A percentile compares a stretch with the other conserved stretches of the same genome.
Conservation (phyloP, 2,888 invertebrate species). For the Campaea margaritaria region DNA sequence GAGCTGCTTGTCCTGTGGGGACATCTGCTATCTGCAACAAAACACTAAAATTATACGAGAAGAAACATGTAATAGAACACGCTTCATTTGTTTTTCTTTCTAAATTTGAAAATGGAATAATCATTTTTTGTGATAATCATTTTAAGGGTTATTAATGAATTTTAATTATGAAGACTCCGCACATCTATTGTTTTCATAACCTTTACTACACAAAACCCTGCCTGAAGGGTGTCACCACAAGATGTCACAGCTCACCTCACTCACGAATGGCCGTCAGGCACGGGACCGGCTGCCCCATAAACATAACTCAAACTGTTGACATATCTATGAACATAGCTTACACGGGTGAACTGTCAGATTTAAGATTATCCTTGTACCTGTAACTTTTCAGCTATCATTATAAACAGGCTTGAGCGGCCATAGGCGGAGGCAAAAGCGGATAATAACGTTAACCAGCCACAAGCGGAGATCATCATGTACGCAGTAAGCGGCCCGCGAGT, state of each 20-base stretch:
- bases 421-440: constrained; percentile 35
- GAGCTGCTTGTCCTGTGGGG: constrained; percentile 57
- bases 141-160: too few relatives aligned
- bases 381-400: constrained; percentile 19
- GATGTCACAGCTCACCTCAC: constrained; percentile 21
- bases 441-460: constrained; percentile 50
- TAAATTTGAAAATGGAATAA: too few relatives aligned
- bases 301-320: constrained; percentile 23
- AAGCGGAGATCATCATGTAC: constrained; percentile 47
- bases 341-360: constrained; percentile 25
- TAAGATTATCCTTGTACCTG: constrained; percentile 4
- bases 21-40: constrained; percentile 63
- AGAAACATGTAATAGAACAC: too few relatives aligned
- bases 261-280: constrained; percentile 20
- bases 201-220: constrained; percentile 9
- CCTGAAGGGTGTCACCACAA: constrained; percentile 24
- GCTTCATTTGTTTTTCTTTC: too few relatives aligned
- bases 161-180: too few relatives aligned
- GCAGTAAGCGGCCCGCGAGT: constrained; percentile 48
- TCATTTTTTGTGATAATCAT: too few relatives aligned
- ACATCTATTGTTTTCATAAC: constrained; percentile 11
- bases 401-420: constrained; percentile 24
- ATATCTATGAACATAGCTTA: constrained; percentile 24
- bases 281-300: constrained; percentile 20
- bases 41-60: constrained; percentile 5